Percentiles rank a stretch among this genome's conserved stretches.
Evolutionary conservation across 2,797 vertebrate species (phyloP).

Genomic region (Pteropus rufus): DNA sequence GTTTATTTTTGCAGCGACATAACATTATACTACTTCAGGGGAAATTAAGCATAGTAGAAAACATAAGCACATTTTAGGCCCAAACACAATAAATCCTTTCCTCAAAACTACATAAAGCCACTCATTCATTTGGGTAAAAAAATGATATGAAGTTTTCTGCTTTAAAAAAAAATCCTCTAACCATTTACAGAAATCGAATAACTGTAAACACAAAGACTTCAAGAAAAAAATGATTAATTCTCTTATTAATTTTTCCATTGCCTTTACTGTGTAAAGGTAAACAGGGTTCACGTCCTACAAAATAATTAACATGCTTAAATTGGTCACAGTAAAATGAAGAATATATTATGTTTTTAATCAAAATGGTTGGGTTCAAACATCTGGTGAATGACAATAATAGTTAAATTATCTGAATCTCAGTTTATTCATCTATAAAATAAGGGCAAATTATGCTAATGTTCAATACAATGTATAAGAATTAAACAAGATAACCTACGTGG

Average conservation of each 20-base stretch:
- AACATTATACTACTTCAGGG: not conserved
- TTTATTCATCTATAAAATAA: not conserved
- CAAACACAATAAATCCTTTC: not conserved
- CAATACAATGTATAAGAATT: not conserved
- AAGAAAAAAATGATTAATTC: not conserved
- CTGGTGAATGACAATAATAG: not conserved
- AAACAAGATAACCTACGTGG: not conserved
- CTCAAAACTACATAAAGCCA: not conserved
- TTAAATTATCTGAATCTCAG: not conserved
- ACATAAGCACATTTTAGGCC: not conserved
- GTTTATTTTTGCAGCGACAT: not conserved
- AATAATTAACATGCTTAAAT: not conserved
- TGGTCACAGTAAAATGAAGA: not conserved
- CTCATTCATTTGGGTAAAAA: not conserved
- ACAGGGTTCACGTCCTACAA: not conserved
- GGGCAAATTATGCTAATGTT: not conserved
- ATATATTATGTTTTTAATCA: not conserved
- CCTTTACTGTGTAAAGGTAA: not conserved
- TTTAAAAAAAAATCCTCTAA: not conserved
- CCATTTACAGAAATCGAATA: not conserved
- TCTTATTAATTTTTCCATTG: not conserved
- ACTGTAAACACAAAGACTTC: not conserved
- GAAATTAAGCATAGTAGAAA: not conserved
- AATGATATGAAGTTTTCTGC: not conserved
- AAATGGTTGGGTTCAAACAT: not conserved